Conservation (phyloP, 2,888 invertebrate species). For the Heliconius charithonia region DNA sequence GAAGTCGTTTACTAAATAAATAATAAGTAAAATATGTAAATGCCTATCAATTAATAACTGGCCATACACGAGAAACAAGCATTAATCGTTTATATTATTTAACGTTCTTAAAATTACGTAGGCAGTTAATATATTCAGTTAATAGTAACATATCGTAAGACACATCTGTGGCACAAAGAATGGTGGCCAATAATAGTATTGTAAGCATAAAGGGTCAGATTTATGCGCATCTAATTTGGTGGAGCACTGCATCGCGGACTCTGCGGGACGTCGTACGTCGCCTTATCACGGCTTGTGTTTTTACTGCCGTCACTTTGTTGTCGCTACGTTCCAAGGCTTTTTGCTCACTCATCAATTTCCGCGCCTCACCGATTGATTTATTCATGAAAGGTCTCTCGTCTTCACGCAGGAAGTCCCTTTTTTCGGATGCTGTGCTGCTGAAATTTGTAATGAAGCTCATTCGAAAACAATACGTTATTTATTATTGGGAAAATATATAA, state of each 20-base stretch:
- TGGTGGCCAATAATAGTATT: conserved; percentile 48
- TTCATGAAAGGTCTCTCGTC: conserved; percentile 78
- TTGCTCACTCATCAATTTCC: conserved; percentile 82
- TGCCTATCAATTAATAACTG: conserved; percentile 20
- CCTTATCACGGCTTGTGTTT: conserved; percentile 72
- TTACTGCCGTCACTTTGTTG: conserved; percentile 80
- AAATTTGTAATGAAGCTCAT: conserved; percentile 81
- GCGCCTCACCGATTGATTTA: conserved; percentile 81
- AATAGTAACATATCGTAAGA: conserved; percentile 36
- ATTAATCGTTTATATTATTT: conserved; percentile 9
- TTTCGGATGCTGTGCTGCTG: conserved; percentile 71
- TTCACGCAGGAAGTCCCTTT: conserved; percentile 81
- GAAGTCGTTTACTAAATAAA: conserved; percentile 17
- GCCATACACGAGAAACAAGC: not conserved
- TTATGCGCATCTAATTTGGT: conserved; percentile 82
- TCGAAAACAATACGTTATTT: conserved; percentile 81
- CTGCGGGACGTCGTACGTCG: conserved; percentile 61
- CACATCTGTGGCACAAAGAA: conserved; percentile 40
- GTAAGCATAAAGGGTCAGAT: conserved; percentile 58
- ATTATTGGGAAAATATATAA: conserved; percentile 60
- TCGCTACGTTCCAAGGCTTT: conserved; percentile 75
- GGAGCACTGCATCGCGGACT: conserved; percentile 56
- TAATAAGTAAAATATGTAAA: conserved; percentile 22
- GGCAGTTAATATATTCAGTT: conserved; percentile 35
- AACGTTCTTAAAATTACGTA: not conserved